These are phyloP conservation scores for Orestias chungarensis DNA, from an alignment of 2,797 vertebrate species.

Conservation along the genomic window DNA sequence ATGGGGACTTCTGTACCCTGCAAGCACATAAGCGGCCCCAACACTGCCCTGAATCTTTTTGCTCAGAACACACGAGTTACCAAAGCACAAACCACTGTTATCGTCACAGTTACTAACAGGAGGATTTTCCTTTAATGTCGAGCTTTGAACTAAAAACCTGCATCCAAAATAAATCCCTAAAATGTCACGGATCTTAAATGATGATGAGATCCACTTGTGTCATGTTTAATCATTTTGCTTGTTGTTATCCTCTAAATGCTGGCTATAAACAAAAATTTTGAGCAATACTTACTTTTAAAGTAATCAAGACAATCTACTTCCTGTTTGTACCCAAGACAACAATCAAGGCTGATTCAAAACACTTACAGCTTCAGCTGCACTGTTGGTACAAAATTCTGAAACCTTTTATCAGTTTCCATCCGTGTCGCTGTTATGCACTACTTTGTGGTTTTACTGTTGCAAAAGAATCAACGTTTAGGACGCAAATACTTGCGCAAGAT, in stretches of 20 bases:
- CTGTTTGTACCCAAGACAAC: slow-evolving; percentile 23
- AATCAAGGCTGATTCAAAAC: neutral
- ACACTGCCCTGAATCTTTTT: slow-evolving; percentile 28
- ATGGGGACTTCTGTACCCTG: slow-evolving; percentile 53
- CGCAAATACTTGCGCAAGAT: neutral
- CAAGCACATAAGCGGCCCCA: slow-evolving; percentile 34
- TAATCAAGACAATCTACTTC: slow-evolving; percentile 35
- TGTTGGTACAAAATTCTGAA: neutral
- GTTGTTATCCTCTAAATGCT: slow-evolving; percentile 10
- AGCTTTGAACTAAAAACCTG: slow-evolving; percentile 1
- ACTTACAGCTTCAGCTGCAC: neutral
- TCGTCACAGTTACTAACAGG: slow-evolving; percentile 19
- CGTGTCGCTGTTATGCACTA: neutral
- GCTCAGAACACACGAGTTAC: slow-evolving; percentile 18
- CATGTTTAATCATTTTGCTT: slow-evolving; percentile 13
- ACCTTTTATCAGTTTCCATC: neutral
- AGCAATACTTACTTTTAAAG: slow-evolving; percentile 43
- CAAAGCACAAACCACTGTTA: slow-evolving; percentile 7
- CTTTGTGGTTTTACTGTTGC: neutral
- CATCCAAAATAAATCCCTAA: too few relatives aligned
- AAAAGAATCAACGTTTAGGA: neutral
- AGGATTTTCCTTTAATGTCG: neutral
- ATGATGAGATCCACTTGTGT: slow-evolving; percentile 14
- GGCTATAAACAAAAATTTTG: slow-evolving; percentile 28
- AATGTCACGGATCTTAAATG: neutral